These are phyloP conservation scores for Himalopsyche tibetana DNA, from an alignment of 2,888 invertebrate genomes.

Conservation along the genomic window DNA sequence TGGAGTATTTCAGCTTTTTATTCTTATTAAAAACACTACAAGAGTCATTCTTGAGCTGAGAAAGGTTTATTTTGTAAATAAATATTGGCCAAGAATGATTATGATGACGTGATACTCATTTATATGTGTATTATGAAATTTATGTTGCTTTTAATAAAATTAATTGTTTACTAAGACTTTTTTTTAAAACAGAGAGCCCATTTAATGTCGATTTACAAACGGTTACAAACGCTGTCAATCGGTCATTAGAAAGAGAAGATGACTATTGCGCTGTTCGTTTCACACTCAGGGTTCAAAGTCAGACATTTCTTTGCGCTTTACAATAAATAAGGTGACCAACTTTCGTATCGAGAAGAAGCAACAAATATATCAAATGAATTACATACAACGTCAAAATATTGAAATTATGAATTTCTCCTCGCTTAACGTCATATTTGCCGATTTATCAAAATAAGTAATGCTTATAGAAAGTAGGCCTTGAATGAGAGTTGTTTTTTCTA, in stretches of 20 bases:
- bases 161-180: background rate
- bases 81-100: too few relatives aligned
- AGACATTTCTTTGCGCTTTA: slow-evolving; percentile 16
- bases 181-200: background rate
- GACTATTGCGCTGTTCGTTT: background rate
- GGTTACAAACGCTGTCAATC: slow-evolving; percentile 34
- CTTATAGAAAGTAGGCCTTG: background rate
- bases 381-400: background rate
- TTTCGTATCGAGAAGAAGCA: slow-evolving; percentile 25
- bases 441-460: background rate
- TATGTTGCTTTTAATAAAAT: too few relatives aligned
- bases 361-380: background rate
- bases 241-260: slow-evolving; percentile 31
- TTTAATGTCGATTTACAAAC: slow-evolving; percentile 25
- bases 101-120: too few relatives aligned
- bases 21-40: too few relatives aligned
- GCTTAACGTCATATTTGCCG: background rate
- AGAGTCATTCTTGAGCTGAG: too few relatives aligned
- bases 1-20: too few relatives aligned
- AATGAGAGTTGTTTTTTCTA: too few relatives aligned
- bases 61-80: too few relatives aligned
- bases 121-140: too few relatives aligned
- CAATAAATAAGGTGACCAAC: slow-evolving; percentile 11
- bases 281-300: slow-evolving; percentile 22
- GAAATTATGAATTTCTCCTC: background rate